Conservation (phyloP, 35 echinoderm and acorn worm species). For the Strongylocentrotus purpuratus region DNA sequence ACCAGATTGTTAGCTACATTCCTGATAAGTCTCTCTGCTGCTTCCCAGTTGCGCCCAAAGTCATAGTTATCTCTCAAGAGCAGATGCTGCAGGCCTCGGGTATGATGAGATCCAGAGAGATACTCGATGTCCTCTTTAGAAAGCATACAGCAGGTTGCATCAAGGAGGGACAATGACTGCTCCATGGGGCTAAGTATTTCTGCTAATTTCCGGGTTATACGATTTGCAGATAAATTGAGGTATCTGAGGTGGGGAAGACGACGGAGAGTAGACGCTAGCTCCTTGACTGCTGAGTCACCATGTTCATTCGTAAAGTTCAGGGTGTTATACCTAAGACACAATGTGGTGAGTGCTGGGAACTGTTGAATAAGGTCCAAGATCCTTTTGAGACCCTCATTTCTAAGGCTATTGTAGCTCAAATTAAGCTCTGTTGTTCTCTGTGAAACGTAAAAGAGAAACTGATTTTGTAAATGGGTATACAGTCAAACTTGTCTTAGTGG, state of each 20-base stretch:
- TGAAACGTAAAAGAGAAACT: too few species aligned
- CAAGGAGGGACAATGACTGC: not conserved
- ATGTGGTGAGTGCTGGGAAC: not conserved
- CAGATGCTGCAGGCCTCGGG: not conserved
- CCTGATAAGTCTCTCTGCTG: not conserved
- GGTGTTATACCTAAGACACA: not conserved
- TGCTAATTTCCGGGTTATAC: not conserved
- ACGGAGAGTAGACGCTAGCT: not conserved
- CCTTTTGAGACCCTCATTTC: not conserved
- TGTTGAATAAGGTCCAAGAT: not conserved
- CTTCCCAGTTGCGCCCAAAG: slow-evolving; percentile 18
- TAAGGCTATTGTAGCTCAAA: slow-evolving; percentile 5
- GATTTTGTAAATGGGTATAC: too few species aligned
- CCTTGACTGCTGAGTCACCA: not conserved
- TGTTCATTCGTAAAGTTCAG: not conserved
- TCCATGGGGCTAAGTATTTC: not conserved
- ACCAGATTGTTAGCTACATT: not conserved
- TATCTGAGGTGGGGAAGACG: not conserved
- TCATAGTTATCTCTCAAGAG: slow-evolving; percentile 1
- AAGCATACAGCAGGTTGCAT: not conserved
- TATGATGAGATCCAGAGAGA: not conserved
- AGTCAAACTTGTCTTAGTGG: too few species aligned
- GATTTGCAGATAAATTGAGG: not conserved
- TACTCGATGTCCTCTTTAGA: not conserved
- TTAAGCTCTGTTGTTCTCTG: too few species aligned